phyloP scores from a whole-genome alignment of 2,113 vertebrate genomes.

The Ctenodactylus gundi region DNA sequence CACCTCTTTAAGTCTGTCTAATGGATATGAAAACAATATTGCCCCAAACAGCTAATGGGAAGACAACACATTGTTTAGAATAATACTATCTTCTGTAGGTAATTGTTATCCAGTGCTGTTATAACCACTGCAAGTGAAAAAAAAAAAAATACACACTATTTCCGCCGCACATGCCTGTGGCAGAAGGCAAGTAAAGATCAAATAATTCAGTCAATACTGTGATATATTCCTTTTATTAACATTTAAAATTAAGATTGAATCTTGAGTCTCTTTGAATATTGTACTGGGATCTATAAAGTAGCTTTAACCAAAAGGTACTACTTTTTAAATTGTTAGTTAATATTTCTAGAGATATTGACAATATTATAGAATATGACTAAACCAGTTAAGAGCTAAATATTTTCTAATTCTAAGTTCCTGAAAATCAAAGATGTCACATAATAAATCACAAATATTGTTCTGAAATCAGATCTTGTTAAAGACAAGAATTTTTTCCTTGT shows the following conservation, averaged over 20 bases:
- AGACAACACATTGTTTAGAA: not conserved
- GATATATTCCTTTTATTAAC: not conserved
- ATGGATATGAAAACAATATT: not conserved
- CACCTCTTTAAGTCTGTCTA: not conserved
- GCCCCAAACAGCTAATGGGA: not conserved
- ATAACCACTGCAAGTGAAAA: not conserved
- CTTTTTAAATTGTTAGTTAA: not conserved
- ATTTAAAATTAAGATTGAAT: not conserved
- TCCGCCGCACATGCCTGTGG: not conserved
- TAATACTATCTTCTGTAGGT: not conserved
- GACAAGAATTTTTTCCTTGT: not conserved
- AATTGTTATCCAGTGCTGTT: not conserved
- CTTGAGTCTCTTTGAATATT: not conserved
- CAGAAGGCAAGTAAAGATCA: not conserved
- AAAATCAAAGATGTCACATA: not conserved
- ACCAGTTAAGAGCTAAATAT: not conserved
- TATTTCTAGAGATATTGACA: not conserved
- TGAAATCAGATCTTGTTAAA: not conserved
- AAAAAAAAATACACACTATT: too few species aligned
- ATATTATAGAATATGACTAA: not conserved
- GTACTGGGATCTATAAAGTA: not conserved
- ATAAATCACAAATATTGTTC: not conserved
- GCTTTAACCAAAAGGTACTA: not conserved
- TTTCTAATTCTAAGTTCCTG: not conserved
- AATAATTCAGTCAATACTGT: not conserved